Conservation (phyloP, 2,888 invertebrate genomes). For the Capitulum mitella region DNA sequence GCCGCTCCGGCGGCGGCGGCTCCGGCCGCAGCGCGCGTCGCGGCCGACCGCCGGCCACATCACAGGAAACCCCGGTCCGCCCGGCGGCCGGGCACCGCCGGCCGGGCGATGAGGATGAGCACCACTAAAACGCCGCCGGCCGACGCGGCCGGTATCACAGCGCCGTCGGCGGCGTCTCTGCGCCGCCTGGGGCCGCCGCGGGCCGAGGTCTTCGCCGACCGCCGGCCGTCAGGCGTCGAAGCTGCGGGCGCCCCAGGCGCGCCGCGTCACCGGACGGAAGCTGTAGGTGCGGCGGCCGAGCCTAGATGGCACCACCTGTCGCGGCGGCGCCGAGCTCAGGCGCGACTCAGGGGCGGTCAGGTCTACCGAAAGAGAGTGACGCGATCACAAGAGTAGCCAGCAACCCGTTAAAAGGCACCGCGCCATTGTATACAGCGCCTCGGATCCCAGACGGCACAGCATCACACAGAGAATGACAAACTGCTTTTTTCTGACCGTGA, state of each 20-base stretch:
- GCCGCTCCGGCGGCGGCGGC: neutral
- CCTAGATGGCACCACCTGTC: constrained; percentile 6
- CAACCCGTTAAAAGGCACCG: too few species aligned
- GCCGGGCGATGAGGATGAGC: neutral
- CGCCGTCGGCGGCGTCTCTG: neutral
- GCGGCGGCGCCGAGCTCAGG: neutral
- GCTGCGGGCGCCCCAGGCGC: neutral
- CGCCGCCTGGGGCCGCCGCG: neutral
- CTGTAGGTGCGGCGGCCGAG: neutral
- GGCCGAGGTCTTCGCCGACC: neutral
- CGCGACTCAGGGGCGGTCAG: neutral
- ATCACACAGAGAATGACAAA: too few species aligned
- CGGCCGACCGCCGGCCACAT: neutral
- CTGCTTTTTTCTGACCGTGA: too few species aligned
- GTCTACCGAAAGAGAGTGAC: neutral
- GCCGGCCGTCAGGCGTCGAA: neutral
- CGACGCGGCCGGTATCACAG: neutral
- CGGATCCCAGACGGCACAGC: too few species aligned
- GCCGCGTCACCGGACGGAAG: constrained; percentile 12
- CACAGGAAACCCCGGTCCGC: neutral
- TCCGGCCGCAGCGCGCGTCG: neutral
- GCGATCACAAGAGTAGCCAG: too few species aligned
- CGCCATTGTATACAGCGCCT: too few species aligned
- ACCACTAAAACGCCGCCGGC: neutral
- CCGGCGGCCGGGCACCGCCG: neutral